A percentile compares a stretch with the other conserved stretches of the same genome.
Conservation (phyloP, 2,113 vertebrate species). For the cat (Felis catus) region DNA sequence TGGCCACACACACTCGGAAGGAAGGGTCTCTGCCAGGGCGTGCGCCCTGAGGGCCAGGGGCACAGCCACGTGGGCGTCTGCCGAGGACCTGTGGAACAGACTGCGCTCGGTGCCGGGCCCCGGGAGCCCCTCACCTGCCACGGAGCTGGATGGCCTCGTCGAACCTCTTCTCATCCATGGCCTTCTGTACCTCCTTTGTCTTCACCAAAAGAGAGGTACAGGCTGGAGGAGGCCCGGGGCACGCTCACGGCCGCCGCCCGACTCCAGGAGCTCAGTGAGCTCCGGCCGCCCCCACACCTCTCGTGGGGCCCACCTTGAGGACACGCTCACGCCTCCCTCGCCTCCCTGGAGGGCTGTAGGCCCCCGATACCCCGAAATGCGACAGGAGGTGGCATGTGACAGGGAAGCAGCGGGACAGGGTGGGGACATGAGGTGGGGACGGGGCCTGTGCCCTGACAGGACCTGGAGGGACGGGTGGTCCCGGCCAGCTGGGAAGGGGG, state of each 20-base stretch:
- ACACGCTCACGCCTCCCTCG: not conserved
- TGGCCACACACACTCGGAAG: not conserved
- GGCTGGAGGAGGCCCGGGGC: accelerated
- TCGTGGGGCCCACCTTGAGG: not conserved
- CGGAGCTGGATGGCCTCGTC: slow-evolving; percentile 94
- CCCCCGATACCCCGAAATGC: not conserved
- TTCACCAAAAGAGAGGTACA: not conserved
- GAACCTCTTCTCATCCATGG: slow-evolving; percentile 95
- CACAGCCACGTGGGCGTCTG: not conserved
- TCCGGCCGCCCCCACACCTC: too few relatives aligned
- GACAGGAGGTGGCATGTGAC: not conserved
- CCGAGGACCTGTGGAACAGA: accelerated
- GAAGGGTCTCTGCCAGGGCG: not conserved
- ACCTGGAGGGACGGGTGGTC: not conserved
- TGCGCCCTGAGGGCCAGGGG: accelerated
- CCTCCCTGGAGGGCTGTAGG: too few relatives aligned
- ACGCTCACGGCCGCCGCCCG: accelerated
- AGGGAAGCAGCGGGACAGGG: not conserved
- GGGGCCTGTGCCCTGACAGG: not conserved
- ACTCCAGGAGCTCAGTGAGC: too few relatives aligned
- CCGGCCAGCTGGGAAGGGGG: too few relatives aligned
- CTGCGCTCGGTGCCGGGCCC: not conserved
- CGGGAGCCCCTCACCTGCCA: slow-evolving; percentile 86
- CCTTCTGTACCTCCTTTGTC: slow-evolving; percentile 94
- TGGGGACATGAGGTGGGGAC: accelerated